phyloP scores from a whole-genome alignment of 2,113 vertebrate genomes.

The Shinisaurus crocodilurus region DNA sequence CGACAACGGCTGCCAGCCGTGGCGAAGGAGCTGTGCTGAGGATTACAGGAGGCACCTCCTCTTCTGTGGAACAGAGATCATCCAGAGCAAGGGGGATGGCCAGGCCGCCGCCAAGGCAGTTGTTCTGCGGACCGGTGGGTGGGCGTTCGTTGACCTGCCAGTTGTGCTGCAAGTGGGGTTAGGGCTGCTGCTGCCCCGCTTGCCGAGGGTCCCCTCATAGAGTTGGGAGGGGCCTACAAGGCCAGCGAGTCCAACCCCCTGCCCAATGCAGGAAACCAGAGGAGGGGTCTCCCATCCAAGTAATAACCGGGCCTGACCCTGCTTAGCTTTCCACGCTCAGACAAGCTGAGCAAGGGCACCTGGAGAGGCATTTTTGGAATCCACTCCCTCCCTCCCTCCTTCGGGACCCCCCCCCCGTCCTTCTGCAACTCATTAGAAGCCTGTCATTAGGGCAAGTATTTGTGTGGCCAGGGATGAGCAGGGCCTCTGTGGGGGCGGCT shows the following conservation, averaged over 20 bases:
- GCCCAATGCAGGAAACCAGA: too few relatives aligned
- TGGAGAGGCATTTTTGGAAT: neutral
- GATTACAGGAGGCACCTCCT: slow-evolving; percentile 79
- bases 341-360: too few relatives aligned
- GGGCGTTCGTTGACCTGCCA: neutral
- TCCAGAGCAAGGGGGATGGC: slow-evolving; percentile 75
- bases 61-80: slow-evolving; percentile 83
- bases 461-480: too few relatives aligned
- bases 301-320: too few relatives aligned
- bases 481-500: neutral
- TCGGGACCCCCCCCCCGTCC: too few relatives aligned
- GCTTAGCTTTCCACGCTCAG: too few relatives aligned
- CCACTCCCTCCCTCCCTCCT: neutral
- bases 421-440: too few relatives aligned
- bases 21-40: slow-evolving; percentile 70
- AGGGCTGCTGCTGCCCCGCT: neutral
- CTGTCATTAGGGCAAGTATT: too few relatives aligned
- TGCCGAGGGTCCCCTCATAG: neutral
- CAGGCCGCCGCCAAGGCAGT: slow-evolving; percentile 70
- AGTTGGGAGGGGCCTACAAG: neutral
- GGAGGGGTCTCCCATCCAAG: too few relatives aligned
- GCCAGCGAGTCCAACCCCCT: too few relatives aligned
- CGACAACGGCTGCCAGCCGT: slow-evolving; percentile 62
- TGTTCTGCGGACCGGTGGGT: slow-evolving; percentile 79
- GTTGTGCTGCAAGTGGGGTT: rapidly evolving